Percentiles rank a stretch among this genome's conserved stretches.
Conservation (phyloP, 2,797 vertebrate genomes). For the Huso huso region DNA sequence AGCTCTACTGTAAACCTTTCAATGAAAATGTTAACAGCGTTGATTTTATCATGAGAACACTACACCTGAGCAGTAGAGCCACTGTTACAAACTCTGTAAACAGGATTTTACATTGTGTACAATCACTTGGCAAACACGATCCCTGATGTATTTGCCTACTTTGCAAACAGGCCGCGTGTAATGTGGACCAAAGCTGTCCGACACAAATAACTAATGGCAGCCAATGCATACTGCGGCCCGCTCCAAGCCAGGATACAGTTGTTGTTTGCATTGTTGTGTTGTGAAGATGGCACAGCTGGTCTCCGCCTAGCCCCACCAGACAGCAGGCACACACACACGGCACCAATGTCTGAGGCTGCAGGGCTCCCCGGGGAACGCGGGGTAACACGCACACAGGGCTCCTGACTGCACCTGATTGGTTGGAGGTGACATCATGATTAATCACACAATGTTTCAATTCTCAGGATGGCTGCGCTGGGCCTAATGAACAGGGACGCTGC, state of each 20-base stretch:
- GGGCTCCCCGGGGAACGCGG: conserved; percentile 21
- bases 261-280: not conserved
- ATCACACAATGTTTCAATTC: conserved; percentile 39
- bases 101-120: not conserved
- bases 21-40: no score
- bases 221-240: not conserved
- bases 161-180: no score
- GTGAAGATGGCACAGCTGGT: not conserved
- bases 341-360: conserved; percentile 30
- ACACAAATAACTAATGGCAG: not conserved
- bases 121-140: not conserved
- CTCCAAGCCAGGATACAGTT: not conserved
- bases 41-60: no score
- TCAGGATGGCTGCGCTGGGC: conserved; percentile 37
- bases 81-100: not conserved
- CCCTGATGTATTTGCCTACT: not conserved
- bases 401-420: conserved; percentile 31
- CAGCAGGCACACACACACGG: not conserved
- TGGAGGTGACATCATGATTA: conserved; percentile 49
- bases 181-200: not conserved
- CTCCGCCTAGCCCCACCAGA: not conserved
- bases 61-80: not conserved
- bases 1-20: no score
- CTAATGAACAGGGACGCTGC: not conserved
- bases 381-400: conserved; percentile 7